Conservation (phyloP, 2,888 invertebrate species). For the Latrodectus elegans region DNA sequence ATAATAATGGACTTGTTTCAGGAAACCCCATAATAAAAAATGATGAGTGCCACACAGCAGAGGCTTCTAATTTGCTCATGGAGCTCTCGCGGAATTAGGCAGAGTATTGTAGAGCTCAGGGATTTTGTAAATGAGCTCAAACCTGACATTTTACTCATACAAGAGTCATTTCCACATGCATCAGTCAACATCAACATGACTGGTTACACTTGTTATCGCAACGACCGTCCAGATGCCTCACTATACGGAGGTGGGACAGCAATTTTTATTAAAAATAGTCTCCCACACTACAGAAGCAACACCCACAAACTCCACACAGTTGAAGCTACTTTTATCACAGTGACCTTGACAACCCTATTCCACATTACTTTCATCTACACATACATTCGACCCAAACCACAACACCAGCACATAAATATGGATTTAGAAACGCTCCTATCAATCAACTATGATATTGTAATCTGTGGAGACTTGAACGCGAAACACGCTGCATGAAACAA, state of each 20-base stretch:
- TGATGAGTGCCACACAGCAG: no score
- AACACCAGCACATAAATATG: no score
- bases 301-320: not conserved
- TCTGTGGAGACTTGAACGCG: not conserved
- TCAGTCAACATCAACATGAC: not conserved
- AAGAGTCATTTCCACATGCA: not conserved
- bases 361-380: not conserved
- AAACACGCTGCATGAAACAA: not conserved
- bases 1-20: no score
- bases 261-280: no score
- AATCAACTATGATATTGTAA: not conserved
- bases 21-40: no score
- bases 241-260: not conserved
- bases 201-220: not conserved
- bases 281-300: not conserved
- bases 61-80: not conserved
- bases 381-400: not conserved
- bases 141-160: not conserved
- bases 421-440: no score
- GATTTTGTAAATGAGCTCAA: not conserved
- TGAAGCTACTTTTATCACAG: no score
- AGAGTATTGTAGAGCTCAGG: not conserved
- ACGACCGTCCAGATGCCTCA: not conserved
- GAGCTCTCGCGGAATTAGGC: not conserved
- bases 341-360: not conserved